phyloP scores from a whole-genome alignment of 2,113 vertebrate species.

The Xiphorhynchus elegans region DNA sequence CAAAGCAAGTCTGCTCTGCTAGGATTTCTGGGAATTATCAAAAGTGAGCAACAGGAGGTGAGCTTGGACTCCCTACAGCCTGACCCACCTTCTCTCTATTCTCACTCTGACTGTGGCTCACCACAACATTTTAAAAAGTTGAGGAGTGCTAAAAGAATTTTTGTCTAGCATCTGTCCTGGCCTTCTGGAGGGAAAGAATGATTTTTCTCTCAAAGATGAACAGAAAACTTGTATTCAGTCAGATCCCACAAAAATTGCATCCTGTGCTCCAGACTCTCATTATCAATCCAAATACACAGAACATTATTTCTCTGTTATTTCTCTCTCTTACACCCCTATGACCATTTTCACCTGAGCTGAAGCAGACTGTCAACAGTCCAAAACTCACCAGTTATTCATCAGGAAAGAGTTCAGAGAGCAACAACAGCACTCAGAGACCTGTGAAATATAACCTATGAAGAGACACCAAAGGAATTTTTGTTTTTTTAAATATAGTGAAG shows the following conservation, averaged over 20 bases:
- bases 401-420: not conserved
- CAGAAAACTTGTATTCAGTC: not conserved
- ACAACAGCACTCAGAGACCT: not conserved
- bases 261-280: not conserved
- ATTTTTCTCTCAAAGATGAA: slow-evolving; percentile 36
- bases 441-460: slow-evolving; percentile 37
- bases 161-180: not conserved
- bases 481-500: slow-evolving; percentile 35
- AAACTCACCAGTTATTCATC: not conserved
- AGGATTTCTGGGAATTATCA: slow-evolving; percentile 1
- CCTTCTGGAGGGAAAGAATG: not conserved
- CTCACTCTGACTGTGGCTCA: not conserved
- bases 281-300: not conserved
- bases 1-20: not conserved
- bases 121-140: not conserved
- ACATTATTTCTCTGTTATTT: not conserved
- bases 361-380: not conserved
- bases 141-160: not conserved
- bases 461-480: slow-evolving; percentile 22
- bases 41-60: not conserved
- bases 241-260: slow-evolving; percentile 9
- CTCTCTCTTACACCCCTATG: not conserved
- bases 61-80: not conserved
- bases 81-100: not conserved
- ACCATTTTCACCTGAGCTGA: slow-evolving; percentile 2